These are phyloP conservation scores for Cyclura pinguis DNA, from an alignment of 2,797 vertebrate genomes.

Conservation along the genomic window DNA sequence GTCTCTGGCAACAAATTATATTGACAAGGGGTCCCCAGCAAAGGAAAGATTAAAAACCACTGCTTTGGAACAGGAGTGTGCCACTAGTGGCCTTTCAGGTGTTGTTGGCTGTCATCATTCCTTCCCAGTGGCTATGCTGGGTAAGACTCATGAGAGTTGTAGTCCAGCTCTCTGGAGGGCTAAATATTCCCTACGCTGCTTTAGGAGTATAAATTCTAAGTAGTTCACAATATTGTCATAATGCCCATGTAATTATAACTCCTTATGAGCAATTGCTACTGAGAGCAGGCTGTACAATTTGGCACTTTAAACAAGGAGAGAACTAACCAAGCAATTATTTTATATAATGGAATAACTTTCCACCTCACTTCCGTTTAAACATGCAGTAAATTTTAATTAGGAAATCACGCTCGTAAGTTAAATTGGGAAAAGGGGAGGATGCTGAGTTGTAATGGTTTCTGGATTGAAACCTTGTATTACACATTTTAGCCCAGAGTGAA, in stretches of 20 bases:
- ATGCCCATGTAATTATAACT: conserved; percentile 35
- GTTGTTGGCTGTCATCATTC: not conserved
- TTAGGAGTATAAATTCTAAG: conserved; percentile 23
- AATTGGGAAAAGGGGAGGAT: conserved; percentile 17
- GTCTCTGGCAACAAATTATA: too few relatives aligned
- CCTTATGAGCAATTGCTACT: not conserved
- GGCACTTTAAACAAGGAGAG: not conserved
- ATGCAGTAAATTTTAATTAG: conserved; percentile 34
- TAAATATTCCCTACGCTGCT: not conserved
- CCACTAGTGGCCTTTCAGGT: not conserved
- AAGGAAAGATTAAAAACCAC: too few relatives aligned
- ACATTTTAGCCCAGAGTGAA: conserved; percentile 17
- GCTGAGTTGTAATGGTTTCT: not conserved
- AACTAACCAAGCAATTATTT: conserved; percentile 28
- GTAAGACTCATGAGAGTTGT: not conserved
- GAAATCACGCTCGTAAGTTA: conserved; percentile 8
- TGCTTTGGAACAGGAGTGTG: not conserved
- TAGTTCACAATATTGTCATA: conserved; percentile 49
- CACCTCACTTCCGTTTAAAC: not conserved
- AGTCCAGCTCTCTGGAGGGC: not conserved
- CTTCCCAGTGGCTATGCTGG: not conserved
- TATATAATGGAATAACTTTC: not conserved
- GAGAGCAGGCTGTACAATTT: conserved; percentile 35
- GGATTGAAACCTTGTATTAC: conserved; percentile 31
- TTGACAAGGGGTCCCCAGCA: too few relatives aligned